Evolutionary conservation across 2,888 invertebrate species (phyloP), one percentile per base, ranked within the genome.

Genomic region (Eristalinus sepulchralis): DNA sequence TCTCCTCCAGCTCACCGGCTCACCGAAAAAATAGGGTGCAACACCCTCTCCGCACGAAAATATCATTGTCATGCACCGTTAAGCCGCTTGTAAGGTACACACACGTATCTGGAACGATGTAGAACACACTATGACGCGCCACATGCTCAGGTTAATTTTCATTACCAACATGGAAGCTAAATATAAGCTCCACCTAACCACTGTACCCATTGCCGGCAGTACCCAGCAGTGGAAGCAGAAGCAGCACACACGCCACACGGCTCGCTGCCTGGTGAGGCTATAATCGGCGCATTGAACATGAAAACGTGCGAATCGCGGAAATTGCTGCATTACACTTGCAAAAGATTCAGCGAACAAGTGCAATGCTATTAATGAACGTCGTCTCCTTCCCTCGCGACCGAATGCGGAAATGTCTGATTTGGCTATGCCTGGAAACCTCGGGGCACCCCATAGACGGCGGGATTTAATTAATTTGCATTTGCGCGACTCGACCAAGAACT

Each of bases 271-370:
- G 60, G 57, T 73, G 33, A 34, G 17, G 24, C 64, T 68, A 66
- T 73, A 64, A 83, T 62, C 39, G 62, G 78, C 78, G 70, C 75
- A 71, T 79, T 83, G 66, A 79, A 71, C 83, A 86, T 75, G 86
- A 70, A 86, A 86, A 86, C 78, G 78, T 86, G 86, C 71, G 83
- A 86, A 75, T 78, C 78, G 70, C 86, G 86, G 86, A 86, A 86
- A 83, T 83, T 53, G 77, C 77, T 85, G 66, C 66, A 80, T 62
- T 71, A 62, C 59, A 63, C 60, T 72, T 73, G 68, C 68, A 76
- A 83, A 64, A 70, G 53, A 22, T 60, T 53, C 73, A 75, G 59
- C 64, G 70, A 86, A 57, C 72, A 83, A 82, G 83, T 86, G 78
- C 83, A 85, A 77, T 82, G 72, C 70, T 66, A 86, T 82, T 79